Conservation (phyloP, 2,888 invertebrate species). For the Eupithecia abbreviata region DNA sequence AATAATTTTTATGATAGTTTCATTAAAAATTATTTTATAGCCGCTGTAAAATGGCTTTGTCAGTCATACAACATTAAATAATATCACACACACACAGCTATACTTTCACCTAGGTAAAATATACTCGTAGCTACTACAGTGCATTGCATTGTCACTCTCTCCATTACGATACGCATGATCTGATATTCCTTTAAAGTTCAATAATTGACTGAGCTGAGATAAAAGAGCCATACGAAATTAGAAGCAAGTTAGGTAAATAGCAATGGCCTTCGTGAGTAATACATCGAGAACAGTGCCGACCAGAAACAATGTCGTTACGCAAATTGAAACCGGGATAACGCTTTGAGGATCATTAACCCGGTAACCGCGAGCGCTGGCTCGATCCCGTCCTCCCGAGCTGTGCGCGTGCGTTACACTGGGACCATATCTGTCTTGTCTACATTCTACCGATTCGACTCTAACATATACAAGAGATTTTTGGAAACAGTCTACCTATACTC, state of each 20-base stretch:
- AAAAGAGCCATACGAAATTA: background rate
- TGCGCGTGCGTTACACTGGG: background rate
- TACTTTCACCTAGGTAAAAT: no score
- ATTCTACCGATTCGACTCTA: background rate
- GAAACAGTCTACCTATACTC: background rate
- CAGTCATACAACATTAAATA: no score
- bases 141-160: no score
- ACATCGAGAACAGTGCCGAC: background rate
- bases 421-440: no score
- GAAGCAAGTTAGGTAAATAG: background rate
- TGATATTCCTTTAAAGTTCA: background rate
- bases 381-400: background rate
- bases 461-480: no score
- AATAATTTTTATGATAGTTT: no score
- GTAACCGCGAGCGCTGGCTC: background rate
- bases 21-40: no score
- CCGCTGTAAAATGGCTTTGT: no score
- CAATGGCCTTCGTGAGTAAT: background rate
- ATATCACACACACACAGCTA: no score
- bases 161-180: no score
- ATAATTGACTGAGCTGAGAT: background rate
- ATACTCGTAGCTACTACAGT: no score
- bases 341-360: background rate
- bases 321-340: conserved; percentile 1
- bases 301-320: conserved; percentile 9